phyloP scores from a whole-genome alignment of 2,888 invertebrate genomes.

The Oasisia sp. region DNA sequence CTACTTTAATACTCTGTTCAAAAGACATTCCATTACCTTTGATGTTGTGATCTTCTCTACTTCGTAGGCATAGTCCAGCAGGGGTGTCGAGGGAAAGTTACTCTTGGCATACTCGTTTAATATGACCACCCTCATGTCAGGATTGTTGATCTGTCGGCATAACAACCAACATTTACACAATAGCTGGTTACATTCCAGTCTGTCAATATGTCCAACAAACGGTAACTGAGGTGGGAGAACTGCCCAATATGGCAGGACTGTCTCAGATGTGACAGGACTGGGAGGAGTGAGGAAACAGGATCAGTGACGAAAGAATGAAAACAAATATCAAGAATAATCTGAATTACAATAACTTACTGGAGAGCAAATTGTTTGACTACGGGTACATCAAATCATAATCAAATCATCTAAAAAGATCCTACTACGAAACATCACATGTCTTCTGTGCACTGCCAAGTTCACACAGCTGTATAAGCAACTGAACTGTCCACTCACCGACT shows the following conservation, averaged over 20 bases:
- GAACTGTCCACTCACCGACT: conserved; percentile 69
- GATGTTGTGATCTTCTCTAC: conserved; percentile 98
- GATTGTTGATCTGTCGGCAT: conserved; percentile 84
- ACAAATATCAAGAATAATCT: too few relatives aligned
- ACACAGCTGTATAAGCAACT: background rate
- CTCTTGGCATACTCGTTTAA: conserved; percentile 95
- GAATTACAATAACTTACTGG: too few relatives aligned
- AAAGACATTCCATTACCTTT: conserved; percentile 70
- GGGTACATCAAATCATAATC: too few relatives aligned
- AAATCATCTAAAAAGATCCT: background rate
- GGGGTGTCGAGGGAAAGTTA: conserved; percentile 91
- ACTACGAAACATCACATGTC: background rate
- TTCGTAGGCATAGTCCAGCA: conserved; percentile 94
- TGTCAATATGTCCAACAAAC: background rate
- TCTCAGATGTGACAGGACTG: too few relatives aligned
- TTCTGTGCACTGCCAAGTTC: background rate
- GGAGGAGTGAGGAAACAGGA: too few relatives aligned
- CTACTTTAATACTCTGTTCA: background rate
- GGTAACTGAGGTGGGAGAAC: background rate
- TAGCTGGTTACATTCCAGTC: background rate
- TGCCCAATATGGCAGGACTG: too few relatives aligned
- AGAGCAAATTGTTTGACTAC: background rate
- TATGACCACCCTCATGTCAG: conserved; percentile 96
- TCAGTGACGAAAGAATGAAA: too few relatives aligned
- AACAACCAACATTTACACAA: background rate